phyloP scores from a whole-genome alignment of 1,140 invertebrate genomes.

The Delia radicum region DNA sequence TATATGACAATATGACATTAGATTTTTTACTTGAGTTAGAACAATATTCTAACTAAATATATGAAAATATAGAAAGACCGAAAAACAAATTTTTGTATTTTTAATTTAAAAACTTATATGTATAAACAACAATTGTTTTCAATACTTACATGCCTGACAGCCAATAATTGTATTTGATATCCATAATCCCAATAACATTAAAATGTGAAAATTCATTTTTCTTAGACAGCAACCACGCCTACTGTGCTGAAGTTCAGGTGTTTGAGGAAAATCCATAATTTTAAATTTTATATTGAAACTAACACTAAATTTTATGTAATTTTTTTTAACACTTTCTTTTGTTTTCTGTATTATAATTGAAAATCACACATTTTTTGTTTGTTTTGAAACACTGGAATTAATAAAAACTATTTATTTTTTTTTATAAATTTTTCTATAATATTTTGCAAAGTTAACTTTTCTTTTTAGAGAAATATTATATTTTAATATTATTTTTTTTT shows the following conservation, averaged over 20 bases:
- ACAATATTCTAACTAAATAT: too few species aligned
- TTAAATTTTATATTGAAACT: background rate
- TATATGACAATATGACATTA: too few species aligned
- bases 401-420: background rate
- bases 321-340: too few species aligned
- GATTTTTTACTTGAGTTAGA: too few species aligned
- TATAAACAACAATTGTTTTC: background rate
- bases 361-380: background rate
- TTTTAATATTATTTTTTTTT: background rate
- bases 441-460: background rate
- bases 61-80: too few species aligned
- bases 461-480: background rate
- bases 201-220: background rate
- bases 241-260: background rate
- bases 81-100: too few species aligned
- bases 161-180: conserved; percentile 21
- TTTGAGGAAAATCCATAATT: conserved; percentile 8
- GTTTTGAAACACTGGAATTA: background rate
- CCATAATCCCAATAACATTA: conserved; percentile 24
- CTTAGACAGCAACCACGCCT: conserved; percentile 3
- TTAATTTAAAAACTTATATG: background rate
- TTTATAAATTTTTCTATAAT: background rate
- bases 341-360: too few species aligned
- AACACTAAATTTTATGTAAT: background rate
- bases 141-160: conserved; percentile 25